Evolutionary conservation across 2,113 vertebrate genomes (phyloP).

Genomic region (Corythornis vintsioides): DNA sequence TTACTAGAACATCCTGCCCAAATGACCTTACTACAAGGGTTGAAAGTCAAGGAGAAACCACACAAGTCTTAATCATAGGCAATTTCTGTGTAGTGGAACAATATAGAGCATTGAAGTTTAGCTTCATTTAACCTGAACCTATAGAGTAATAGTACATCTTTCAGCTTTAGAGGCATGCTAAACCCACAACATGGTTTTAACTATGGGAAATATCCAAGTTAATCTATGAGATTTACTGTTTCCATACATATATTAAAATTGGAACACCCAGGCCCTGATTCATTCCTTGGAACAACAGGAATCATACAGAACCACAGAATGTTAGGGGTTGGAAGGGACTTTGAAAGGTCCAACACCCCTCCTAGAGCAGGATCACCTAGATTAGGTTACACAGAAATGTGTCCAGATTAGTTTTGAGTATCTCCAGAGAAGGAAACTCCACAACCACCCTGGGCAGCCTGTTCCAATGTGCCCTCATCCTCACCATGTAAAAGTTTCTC

Average conservation of each 20-base stretch:
- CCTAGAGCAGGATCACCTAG: too few relatives aligned
- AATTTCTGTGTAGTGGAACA: background rate
- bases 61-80: background rate
- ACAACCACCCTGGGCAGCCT: too few relatives aligned
- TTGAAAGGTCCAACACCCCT: too few relatives aligned
- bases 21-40: background rate
- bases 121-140: background rate
- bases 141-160: background rate
- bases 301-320: rapidly evolving
- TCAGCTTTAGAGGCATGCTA: background rate
- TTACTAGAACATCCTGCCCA: background rate
- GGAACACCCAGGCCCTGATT: rapidly evolving
- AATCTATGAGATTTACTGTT: background rate
- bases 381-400: too few relatives aligned
- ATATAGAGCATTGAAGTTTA: background rate
- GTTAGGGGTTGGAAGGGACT: too few relatives aligned
- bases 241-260: background rate
- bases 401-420: too few relatives aligned
- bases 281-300: background rate
- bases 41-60: background rate
- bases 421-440: too few relatives aligned
- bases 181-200: background rate
- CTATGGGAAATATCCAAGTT: background rate
- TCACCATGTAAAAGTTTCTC: too few relatives aligned
- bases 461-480: too few relatives aligned